Percentiles rank a stretch among this genome's conserved stretches.
These are phyloP conservation scores for Parascotia fuliginaria DNA, from an alignment of 2,888 invertebrate species.

Conservation along the genomic window DNA sequence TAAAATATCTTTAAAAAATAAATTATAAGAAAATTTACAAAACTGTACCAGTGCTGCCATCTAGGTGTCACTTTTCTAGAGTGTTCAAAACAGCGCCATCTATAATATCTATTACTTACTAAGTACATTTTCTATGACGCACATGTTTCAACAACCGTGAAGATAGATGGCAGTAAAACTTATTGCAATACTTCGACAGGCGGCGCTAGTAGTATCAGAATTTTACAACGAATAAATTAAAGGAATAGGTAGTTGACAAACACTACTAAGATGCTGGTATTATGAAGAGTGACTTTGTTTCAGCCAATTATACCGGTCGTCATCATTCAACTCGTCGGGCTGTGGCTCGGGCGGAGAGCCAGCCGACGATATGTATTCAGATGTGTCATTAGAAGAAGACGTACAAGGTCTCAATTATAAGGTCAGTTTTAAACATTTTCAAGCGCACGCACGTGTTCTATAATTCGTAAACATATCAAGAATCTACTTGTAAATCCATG, in stretches of 20 bases:
- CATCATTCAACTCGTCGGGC: conserved; percentile 96
- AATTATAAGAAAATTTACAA: too few species aligned
- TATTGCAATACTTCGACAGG: conserved; percentile 33
- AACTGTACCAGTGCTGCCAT: conserved; percentile 1
- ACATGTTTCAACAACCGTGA: not conserved
- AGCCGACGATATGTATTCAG: conserved; percentile 97
- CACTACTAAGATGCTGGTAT: conserved; percentile 22
- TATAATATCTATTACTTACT: conserved; percentile 28
- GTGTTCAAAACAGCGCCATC: conserved; percentile 56
- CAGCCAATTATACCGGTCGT: conserved; percentile 96
- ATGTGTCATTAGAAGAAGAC: conserved; percentile 96
- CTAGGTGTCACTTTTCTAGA: conserved; percentile 3
- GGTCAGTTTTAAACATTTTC: conserved; percentile 82
- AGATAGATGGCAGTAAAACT: conserved; percentile 51
- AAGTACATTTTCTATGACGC: not conserved
- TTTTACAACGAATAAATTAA: not conserved
- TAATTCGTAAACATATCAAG: not conserved
- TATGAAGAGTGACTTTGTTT: conserved; percentile 59
- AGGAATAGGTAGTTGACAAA: conserved; percentile 4
- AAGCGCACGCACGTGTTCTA: not conserved
- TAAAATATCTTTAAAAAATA: too few species aligned
- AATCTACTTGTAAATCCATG: too few species aligned
- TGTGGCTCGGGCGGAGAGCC: conserved; percentile 96
- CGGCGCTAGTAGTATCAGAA: conserved; percentile 43
- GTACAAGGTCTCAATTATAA: conserved; percentile 97